A percentile compares a stretch with the other conserved stretches of the same genome.
Evolutionary conservation across 2,888 invertebrate genomes (phyloP).

Genomic region (Caenorhabditis japonica): DNA sequence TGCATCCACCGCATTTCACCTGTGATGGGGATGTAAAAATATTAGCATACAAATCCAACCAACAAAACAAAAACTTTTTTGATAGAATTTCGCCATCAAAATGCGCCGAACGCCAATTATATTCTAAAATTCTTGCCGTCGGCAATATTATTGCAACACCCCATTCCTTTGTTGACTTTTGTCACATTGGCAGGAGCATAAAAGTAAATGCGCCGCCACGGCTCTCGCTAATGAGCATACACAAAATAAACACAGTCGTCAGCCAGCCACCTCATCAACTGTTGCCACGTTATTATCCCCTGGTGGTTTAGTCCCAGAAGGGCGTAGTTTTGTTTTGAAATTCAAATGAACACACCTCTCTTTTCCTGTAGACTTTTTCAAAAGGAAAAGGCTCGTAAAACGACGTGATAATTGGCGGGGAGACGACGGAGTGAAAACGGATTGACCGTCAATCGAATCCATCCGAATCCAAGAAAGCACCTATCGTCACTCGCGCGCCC

Average conservation of each 20-base stretch:
- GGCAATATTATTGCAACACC: too few species aligned
- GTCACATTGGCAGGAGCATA: conserved; percentile 31
- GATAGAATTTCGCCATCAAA: too few species aligned
- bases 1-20: too few species aligned
- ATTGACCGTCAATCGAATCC: conserved; percentile 3
- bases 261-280: conserved; percentile 18
- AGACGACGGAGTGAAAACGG: conserved; percentile 7
- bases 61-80: too few species aligned
- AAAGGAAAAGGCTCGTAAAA: conserved; percentile 22
- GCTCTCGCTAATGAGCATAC: conserved; percentile 14
- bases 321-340: conserved; percentile 19
- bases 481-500: too few species aligned
- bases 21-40: too few species aligned
- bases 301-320: neutral
- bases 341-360: conserved; percentile 32
- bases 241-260: conserved; percentile 3
- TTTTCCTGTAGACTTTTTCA: neutral
- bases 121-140: too few species aligned
- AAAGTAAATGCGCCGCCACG: conserved; percentile 23
- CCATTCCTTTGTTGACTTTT: conserved; percentile 20
- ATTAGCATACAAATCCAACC: too few species aligned
- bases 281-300: conserved; percentile 23
- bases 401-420: conserved; percentile 48
- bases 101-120: too few species aligned
- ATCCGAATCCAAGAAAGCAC: too few species aligned